Evolutionary conservation across 2,113 vertebrate genomes (phyloP), one percentile per base, ranked within the genome.

Genomic region (Hoplias malabaricus): DNA sequence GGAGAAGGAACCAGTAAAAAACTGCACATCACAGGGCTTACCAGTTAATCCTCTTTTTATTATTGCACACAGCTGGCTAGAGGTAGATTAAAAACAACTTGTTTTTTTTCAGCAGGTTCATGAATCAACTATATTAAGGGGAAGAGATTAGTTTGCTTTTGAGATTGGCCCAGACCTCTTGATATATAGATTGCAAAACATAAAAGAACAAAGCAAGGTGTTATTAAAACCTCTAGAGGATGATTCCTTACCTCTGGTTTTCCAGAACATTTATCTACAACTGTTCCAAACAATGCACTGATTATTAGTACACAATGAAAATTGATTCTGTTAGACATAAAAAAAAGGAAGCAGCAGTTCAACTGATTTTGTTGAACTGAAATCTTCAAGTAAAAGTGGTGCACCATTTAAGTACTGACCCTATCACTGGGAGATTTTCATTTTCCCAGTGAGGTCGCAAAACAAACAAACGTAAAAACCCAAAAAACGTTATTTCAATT

Each of bases 11-110:
- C 74, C 33, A 74, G 27, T 38, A 70, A 65, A 83, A 69, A n/a
- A 83, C 74, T 76, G 87, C 83, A 88, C 81, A 89, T 89, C 86
- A 87, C 72, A 80, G 73, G 84, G 79, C 78, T 91, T 89, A 91
- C 88, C 86, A 91, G 86, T 90, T 92, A 93, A 92, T 92, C 90
- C 90, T 89, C 79, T 86, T 91, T 88, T 90, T 91, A 90, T 92
- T 91, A 90, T 88, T 82, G 84, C 80, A 87, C 87, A 86, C 85
- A 86, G 88, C 83, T 48, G 79, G 88, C 82, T 38, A 89, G 87
- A 83, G 83, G 86, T 89, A 90, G 90, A 92, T 91, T 92, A 90
- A 91, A 92, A 91, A 88, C 84, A 91, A 89, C 86, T 85, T 88
- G 89, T 87, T 89, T 90, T 85, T 81, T 89, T 29, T 54, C 59